These are phyloP conservation scores for Littorina saxatilis DNA, from an alignment of 1,140 invertebrate genomes.

Conservation along the genomic window DNA sequence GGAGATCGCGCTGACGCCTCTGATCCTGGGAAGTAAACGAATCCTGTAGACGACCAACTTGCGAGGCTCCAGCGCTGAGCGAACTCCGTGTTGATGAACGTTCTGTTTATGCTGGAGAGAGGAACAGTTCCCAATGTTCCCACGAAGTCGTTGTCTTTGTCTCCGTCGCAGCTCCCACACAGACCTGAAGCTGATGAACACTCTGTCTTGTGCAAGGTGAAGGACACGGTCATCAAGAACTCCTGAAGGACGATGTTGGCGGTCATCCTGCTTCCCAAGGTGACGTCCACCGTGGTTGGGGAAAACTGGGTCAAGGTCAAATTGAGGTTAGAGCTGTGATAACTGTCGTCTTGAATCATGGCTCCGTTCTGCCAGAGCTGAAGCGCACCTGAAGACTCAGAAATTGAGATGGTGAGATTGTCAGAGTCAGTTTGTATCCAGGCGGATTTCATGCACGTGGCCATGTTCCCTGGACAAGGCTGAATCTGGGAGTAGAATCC, in stretches of 20 bases:
- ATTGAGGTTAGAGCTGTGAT: background rate
- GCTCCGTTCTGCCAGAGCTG: conserved; percentile 38
- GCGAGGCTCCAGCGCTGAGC: conserved; percentile 39
- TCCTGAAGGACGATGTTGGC: conserved; percentile 33
- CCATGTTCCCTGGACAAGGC: conserved; percentile 37
- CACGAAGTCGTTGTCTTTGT: conserved; percentile 52
- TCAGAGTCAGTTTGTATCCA: conserved; percentile 40
- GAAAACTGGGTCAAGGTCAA: conserved; percentile 35
- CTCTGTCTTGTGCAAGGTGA: conserved; percentile 13
- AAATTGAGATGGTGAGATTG: conserved; percentile 45
- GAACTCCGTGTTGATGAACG: conserved; percentile 45
- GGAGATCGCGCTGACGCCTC: background rate
- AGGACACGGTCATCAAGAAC: conserved; percentile 29
- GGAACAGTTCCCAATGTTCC: conserved; percentile 26
- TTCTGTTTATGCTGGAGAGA: conserved; percentile 37
- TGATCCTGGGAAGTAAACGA: conserved; percentile 36
- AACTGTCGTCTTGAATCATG: conserved; percentile 27
- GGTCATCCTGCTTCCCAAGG: conserved; percentile 27
- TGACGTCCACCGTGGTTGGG: conserved; percentile 16
- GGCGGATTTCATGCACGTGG: conserved; percentile 42
- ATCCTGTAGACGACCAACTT: conserved; percentile 35
- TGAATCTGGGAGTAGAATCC: conserved; percentile 33
- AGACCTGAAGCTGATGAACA: conserved; percentile 41
- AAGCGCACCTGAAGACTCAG: background rate
- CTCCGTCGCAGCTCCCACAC: conserved; percentile 54